Percentiles rank a stretch among this genome's conserved stretches.
Conservation (phyloP, 1,140 invertebrate species). For the Drosophila neocordata region DNA sequence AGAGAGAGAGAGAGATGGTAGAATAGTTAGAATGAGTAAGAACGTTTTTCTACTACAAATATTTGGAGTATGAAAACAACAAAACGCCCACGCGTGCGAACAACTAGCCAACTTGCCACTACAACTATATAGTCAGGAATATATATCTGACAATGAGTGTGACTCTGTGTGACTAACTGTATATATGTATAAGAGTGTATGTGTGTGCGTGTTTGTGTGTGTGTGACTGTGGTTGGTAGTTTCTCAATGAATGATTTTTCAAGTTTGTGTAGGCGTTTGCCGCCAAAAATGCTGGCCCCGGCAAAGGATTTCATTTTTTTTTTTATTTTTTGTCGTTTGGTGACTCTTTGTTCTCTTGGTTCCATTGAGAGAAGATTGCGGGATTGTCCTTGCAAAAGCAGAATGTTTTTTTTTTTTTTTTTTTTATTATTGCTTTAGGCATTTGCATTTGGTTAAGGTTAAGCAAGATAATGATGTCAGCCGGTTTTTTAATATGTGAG, state of each 20-base stretch:
- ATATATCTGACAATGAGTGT: slow-evolving; percentile 20
- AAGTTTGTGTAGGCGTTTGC: slow-evolving; percentile 70
- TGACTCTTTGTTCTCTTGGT: slow-evolving; percentile 34
- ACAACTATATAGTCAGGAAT: not conserved
- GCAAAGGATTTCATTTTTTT: not conserved
- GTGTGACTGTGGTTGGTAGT: slow-evolving; percentile 27
- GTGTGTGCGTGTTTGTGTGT: slow-evolving; percentile 1
- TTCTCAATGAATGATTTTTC: slow-evolving; percentile 78
- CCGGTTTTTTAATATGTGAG: not conserved
- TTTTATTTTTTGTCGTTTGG: not conserved
- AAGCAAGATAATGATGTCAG: slow-evolving; percentile 4
- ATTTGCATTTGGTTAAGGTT: slow-evolving; percentile 37
- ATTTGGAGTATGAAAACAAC: slow-evolving; percentile 77
- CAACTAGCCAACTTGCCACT: slow-evolving; percentile 26
- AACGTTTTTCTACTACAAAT: slow-evolving; percentile 72
- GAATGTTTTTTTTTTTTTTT: slow-evolving; percentile 39
- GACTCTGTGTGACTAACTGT: slow-evolving; percentile 18
- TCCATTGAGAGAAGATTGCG: slow-evolving; percentile 64
- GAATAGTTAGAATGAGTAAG: slow-evolving; percentile 16
- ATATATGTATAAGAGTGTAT: not conserved
- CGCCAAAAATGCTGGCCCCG: slow-evolving; percentile 69
- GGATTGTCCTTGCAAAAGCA: slow-evolving; percentile 5
- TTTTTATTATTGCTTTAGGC: slow-evolving; percentile 52
- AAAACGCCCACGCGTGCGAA: slow-evolving; percentile 34
- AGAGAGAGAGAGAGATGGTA: not conserved